A percentile compares a stretch with the other conserved stretches of the same genome.
Evolutionary conservation across 1,140 invertebrate species (phyloP).

Genomic region (Odontomachus brunneus): DNA sequence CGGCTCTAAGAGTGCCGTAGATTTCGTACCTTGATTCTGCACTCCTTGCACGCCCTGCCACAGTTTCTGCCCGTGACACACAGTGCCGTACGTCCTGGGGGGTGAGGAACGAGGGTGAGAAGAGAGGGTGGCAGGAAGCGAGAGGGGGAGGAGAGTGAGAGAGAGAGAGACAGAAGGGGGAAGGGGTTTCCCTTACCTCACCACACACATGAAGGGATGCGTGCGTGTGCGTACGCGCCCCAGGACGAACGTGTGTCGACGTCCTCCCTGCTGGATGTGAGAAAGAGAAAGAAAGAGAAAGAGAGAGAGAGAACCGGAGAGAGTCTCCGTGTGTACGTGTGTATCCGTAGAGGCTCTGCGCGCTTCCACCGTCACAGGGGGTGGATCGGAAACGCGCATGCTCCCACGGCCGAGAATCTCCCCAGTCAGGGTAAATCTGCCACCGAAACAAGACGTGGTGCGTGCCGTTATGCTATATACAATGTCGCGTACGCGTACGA

Average conservation of each 20-base stretch:
- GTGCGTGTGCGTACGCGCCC: conserved; percentile 38
- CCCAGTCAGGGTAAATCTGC: conserved; percentile 85
- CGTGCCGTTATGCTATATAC: conserved; percentile 72
- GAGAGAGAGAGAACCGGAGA: not conserved
- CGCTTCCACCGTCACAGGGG: conserved; percentile 75
- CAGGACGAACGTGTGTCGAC: conserved; percentile 20
- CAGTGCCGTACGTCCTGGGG: conserved; percentile 66
- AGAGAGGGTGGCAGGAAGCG: not conserved
- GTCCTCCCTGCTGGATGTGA: conserved; percentile 15
- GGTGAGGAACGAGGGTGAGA: conserved; percentile 47
- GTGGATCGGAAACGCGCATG: conserved; percentile 82
- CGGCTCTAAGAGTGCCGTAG: conserved; percentile 47
- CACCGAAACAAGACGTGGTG: conserved; percentile 83
- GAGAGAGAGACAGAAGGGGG: not conserved
- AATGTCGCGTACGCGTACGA: conserved; percentile 71
- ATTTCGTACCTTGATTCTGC: conserved; percentile 59
- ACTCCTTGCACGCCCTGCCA: conserved; percentile 67
- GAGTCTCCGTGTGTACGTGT: conserved; percentile 46
- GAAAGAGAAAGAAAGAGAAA: conserved; percentile 29
- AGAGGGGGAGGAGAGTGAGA: too few species aligned
- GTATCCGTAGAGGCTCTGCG: conserved; percentile 68
- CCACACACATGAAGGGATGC: not conserved
- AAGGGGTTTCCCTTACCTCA: conserved; percentile 36
- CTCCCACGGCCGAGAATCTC: conserved; percentile 81
- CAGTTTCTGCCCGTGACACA: conserved; percentile 70